These are phyloP conservation scores for Cricetomys ansorgei DNA, from an alignment of 2,113 vertebrate species.

Conservation along the genomic window DNA sequence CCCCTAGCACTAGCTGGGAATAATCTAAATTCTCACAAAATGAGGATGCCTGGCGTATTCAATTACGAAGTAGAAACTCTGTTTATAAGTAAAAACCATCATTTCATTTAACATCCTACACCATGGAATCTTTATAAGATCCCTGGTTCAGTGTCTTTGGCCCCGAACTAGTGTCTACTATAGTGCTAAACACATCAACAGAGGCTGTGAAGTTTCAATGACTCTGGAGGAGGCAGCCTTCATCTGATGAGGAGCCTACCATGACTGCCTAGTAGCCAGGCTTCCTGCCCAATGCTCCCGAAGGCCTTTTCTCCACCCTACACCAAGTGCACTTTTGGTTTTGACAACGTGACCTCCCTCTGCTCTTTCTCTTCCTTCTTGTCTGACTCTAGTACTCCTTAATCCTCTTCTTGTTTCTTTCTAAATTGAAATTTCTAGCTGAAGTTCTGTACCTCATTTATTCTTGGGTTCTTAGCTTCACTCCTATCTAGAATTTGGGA, in stretches of 20 bases:
- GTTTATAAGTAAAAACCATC: neutral
- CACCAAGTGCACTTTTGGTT: neutral
- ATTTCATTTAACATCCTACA: neutral
- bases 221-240: neutral
- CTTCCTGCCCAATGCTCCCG: neutral
- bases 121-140: neutral
- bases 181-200: neutral
- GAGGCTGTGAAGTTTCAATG: neutral
- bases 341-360: neutral
- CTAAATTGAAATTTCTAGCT: constrained; percentile 30
- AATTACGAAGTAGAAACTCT: neutral
- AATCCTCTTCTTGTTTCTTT: neutral
- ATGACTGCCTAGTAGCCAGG: neutral
- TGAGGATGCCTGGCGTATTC: neutral
- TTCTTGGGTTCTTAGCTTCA: neutral
- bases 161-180: neutral
- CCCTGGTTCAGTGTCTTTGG: neutral
- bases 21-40: constrained; percentile 1
- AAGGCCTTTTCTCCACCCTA: too few species aligned
- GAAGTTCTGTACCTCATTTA: neutral
- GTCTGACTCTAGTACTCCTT: neutral
- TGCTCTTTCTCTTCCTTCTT: neutral
- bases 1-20: neutral
- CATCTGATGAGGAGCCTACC: neutral
- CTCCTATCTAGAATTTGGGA: neutral